Conservation (phyloP, 1,140 invertebrate species). For the Papilio machaon region DNA sequence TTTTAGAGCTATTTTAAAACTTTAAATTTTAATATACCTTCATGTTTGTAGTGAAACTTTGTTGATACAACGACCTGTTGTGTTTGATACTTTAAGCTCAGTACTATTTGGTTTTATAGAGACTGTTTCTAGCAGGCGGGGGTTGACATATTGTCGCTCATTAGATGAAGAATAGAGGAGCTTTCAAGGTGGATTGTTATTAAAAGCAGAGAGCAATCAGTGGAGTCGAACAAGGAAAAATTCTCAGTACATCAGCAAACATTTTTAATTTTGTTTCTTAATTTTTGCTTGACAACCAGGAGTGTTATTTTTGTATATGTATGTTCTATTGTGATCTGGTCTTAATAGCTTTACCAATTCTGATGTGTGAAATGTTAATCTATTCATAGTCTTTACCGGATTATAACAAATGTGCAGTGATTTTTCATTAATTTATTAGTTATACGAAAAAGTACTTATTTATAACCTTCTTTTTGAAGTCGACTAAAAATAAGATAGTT, state of each 20-base stretch:
- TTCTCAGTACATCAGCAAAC: background rate
- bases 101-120: conserved; percentile 21
- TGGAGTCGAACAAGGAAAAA: conserved; percentile 8
- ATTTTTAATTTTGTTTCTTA: background rate
- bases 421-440: background rate
- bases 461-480: too few relatives aligned
- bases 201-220: background rate
- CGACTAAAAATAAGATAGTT: background rate
- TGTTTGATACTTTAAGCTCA: conserved; percentile 12
- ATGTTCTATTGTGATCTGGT: too few relatives aligned
- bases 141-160: conserved; percentile 29
- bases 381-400: too few relatives aligned
- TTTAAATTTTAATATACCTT: conserved; percentile 8
- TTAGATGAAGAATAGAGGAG: conserved; percentile 32
- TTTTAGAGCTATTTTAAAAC: background rate
- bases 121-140: background rate
- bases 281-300: background rate
- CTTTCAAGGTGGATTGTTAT: conserved; percentile 30
- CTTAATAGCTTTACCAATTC: too few relatives aligned
- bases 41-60: conserved; percentile 3
- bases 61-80: background rate
- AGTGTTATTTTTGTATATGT: background rate
- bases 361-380: too few relatives aligned
- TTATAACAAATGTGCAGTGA: too few relatives aligned
- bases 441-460: background rate